These are phyloP conservation scores for Dasypus novemcinctus DNA, from an alignment of 2,113 vertebrate genomes.

Conservation along the genomic window DNA sequence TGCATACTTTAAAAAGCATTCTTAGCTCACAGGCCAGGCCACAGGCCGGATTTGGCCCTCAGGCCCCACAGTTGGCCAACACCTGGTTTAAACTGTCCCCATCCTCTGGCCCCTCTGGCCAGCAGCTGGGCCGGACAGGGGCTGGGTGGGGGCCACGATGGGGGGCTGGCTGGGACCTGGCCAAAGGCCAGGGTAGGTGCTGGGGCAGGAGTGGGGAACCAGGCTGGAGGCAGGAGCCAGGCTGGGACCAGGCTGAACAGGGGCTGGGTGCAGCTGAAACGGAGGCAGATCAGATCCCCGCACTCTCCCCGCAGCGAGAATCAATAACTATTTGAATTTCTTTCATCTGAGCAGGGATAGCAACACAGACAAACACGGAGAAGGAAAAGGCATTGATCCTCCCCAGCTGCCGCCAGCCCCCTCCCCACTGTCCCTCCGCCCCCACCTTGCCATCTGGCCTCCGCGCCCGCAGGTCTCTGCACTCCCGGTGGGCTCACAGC, in stretches of 20 bases:
- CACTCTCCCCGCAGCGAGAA: slow-evolving; percentile 66
- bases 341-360: slow-evolving; percentile 78
- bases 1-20: neutral
- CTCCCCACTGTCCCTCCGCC: slow-evolving; percentile 50
- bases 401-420: slow-evolving; percentile 75
- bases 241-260: neutral
- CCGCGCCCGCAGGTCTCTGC: slow-evolving; percentile 56
- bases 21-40: neutral
- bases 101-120: neutral
- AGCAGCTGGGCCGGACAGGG: neutral
- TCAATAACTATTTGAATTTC: slow-evolving; percentile 81
- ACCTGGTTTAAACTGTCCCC: neutral
- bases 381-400: slow-evolving; percentile 79
- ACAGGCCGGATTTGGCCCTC: neutral
- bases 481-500: neutral
- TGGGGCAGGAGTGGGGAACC: neutral
- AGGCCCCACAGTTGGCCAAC: neutral
- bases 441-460: slow-evolving; percentile 72
- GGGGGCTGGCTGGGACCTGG: neutral
- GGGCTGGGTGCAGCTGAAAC: slow-evolving; percentile 27
- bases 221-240: neutral
- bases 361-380: slow-evolving; percentile 74
- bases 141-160: too few relatives aligned
- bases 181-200: neutral
- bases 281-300: slow-evolving; percentile 53